These are phyloP conservation scores for Varanus salvator DNA, from an alignment of 2,113 vertebrate genomes.

Conservation along the genomic window DNA sequence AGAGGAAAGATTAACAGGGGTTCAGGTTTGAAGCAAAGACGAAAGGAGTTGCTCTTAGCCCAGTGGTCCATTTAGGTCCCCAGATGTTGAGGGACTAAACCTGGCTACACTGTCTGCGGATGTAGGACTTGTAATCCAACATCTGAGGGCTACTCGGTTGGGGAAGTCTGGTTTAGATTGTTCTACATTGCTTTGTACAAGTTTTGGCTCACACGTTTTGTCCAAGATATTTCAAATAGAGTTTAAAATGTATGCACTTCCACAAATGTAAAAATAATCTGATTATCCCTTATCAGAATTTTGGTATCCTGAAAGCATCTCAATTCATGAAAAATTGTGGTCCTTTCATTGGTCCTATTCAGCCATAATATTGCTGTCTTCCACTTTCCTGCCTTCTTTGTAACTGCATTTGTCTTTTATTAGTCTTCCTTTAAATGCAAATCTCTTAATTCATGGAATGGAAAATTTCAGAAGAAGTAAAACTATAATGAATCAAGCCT, in stretches of 20 bases:
- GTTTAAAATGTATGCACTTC: neutral
- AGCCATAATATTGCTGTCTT: neutral
- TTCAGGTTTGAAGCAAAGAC: too few species aligned
- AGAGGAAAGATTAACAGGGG: too few species aligned
- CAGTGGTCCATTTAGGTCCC: neutral
- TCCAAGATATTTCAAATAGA: neutral
- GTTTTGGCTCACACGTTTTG: neutral
- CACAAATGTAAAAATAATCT: neutral
- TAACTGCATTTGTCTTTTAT: neutral
- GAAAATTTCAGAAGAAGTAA: neutral
- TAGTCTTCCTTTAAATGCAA: neutral
- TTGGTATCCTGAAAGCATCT: neutral
- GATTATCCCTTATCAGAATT: neutral
- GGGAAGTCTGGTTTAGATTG: neutral
- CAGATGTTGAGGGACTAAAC: too few species aligned
- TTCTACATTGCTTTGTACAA: conserved; percentile 4
- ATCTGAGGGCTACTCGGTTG: neutral
- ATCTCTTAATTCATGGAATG: neutral
- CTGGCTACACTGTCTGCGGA: neutral
- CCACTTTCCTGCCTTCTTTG: neutral
- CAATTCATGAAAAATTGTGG: neutral
- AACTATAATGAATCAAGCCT: neutral
- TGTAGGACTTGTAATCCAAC: neutral
- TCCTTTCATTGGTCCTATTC: neutral
- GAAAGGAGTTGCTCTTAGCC: too few species aligned